A percentile compares a stretch with the other conserved stretches of the same genome.
These are phyloP conservation scores for Drosophila punjabiensis DNA, from an alignment of 1,140 invertebrate genomes.

Conservation along the genomic window DNA sequence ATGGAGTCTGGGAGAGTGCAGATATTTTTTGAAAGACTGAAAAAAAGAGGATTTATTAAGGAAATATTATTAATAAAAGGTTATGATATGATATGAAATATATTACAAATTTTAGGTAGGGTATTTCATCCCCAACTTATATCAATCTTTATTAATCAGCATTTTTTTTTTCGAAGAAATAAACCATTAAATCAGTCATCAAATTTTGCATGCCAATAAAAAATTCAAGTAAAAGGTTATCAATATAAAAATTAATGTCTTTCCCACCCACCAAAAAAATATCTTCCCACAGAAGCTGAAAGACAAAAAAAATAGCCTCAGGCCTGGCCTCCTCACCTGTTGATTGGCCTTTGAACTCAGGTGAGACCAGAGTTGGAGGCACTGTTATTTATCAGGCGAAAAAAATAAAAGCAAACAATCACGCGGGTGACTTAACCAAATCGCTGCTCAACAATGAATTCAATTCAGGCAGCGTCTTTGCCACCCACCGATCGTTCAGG, in stretches of 20 bases:
- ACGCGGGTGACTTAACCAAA: slow-evolving; percentile 57
- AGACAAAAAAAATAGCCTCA: neutral
- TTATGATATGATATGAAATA: too few species aligned
- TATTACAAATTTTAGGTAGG: neutral
- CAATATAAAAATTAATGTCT: slow-evolving; percentile 5
- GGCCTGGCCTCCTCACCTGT: slow-evolving; percentile 37
- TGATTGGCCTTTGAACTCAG: slow-evolving; percentile 53
- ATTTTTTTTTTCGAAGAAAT: neutral
- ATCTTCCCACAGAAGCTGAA: slow-evolving; percentile 46
- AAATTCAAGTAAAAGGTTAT: slow-evolving; percentile 25
- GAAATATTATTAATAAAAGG: too few species aligned
- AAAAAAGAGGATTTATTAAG: neutral
- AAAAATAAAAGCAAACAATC: slow-evolving; percentile 46
- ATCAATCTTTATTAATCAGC: neutral
- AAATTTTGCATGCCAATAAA: slow-evolving; percentile 45
- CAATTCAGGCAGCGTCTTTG: slow-evolving; percentile 51
- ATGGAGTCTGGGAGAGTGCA: neutral
- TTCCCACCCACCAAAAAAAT: slow-evolving; percentile 20
- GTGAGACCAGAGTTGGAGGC: slow-evolving; percentile 2
- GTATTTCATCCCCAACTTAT: neutral
- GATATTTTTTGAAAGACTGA: neutral
- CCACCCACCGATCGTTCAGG: slow-evolving; percentile 30
- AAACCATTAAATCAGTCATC: slow-evolving; percentile 30
- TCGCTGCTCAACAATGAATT: slow-evolving; percentile 55
- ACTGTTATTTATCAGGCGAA: slow-evolving; percentile 43